Evolutionary conservation across 2,797 vertebrate genomes (phyloP), one percentile per base, ranked within the genome.

Genomic region (Saxicola maurus): DNA sequence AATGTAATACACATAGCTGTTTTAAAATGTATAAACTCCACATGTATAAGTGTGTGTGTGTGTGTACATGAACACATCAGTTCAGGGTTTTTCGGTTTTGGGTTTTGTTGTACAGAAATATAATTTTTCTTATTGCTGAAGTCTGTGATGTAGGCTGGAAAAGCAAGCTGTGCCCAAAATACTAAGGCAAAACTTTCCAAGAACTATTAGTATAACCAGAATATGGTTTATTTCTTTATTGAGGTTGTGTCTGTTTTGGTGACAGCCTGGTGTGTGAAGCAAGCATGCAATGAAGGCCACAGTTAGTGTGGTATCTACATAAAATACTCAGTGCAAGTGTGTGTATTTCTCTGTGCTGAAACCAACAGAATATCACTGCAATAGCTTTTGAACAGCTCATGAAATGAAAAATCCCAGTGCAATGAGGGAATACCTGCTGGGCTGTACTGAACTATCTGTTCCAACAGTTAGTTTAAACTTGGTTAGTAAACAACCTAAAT

Each of bases 61-160:
- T 71, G 16, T 9, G 20, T 20, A 17, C 10, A 10, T 8, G 25
- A 27, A 45, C 6, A 13, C 1, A 8, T 27, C 23, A 7, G 6
- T 73, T 75, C 11, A 31, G 9, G 3, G 0, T 0, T 11, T 66
- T 72, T 57, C 42, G 3, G 1, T 17, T 45, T 30, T 8, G 0
- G 1, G 0, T 3, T 17, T 46, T 75, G 43, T 74, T 8, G 31
- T 49, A 65, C 16, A 69, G 53, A 69, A 90, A 69, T 45, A 16
- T 5, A 20, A 24, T 31, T 46, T 61, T 77, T 78, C 23, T 62
- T 73, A 28, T 37, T 59, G 25, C 15, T 76, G n/a, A 64, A 66
- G 8, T n/a, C 25, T 46, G 33, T 82, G 59, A 55, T 42, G 8
- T 16, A 76, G 45, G 17, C 23, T 9, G 10, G 46, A 65, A 93